Evolutionary conservation across 2,888 invertebrate species (phyloP), one percentile per base, ranked within the genome.

Genomic region (Drosophila kambysellisi): DNA sequence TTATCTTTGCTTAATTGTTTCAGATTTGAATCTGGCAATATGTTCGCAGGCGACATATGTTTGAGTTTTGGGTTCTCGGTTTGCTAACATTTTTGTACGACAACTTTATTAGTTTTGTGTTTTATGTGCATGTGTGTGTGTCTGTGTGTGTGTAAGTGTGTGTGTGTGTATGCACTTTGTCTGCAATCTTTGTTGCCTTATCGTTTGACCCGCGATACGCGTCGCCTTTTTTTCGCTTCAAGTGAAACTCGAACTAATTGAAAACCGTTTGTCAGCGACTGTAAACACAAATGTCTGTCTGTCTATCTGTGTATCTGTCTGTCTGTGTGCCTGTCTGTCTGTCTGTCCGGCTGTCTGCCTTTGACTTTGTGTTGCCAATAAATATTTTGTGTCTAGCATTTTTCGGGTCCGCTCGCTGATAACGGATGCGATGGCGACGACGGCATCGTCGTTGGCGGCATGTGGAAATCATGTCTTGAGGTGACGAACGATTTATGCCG

Each of bases 1-100:
- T 85, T 90, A 81, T 88, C 79, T 81, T 65, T 71, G 70, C 70
- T 82, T 90, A 90, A 91, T 90, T 91, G 87, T 76, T 87, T 91
- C 80, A 82, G 88, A 89, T 91, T 81, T 86, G 85, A 83, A 89
- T 91, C 91, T 81, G 74, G 61, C 82, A 79, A 77, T 83, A 70
- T 76, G 77, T 54, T 64, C 50, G 61, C 68, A 41, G 70, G 73
- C 83, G 72, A 81, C 89, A 89, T 89, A 81, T 85, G 84, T 81
- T 75, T 68, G 67, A 59, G 52, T 68, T 57, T 54, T 54, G 46
- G 43, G 56, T 54, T 37, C 37, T 12, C 30, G 51, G 60, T 60
- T 75, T 57, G 59, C 65, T 60, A 78, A 72, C 84, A 72, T 72
- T 88, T 70, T 88, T 61, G 76, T 66, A 72, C 75, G 83, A 88